phyloP scores from a whole-genome alignment of 2,888 invertebrate species.

The Noctua pronuba region DNA sequence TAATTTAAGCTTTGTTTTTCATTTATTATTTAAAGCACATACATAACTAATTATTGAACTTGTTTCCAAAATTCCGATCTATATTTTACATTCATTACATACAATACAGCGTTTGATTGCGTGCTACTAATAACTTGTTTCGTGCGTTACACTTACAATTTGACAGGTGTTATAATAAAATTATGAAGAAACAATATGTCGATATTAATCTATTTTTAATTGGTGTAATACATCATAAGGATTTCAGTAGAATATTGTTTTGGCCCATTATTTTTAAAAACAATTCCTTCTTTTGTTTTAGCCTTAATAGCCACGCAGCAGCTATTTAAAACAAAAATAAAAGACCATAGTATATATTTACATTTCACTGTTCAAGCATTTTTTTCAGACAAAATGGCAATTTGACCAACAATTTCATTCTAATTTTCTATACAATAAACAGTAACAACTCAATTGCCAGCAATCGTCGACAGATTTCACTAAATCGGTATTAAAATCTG shows the following conservation, averaged over 20 bases:
- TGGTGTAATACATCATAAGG: slow-evolving; percentile 52
- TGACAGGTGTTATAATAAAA: slow-evolving; percentile 64
- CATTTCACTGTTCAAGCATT: slow-evolving; percentile 8
- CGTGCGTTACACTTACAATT: slow-evolving; percentile 58
- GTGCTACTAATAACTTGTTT: slow-evolving; percentile 37
- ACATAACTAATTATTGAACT: background rate
- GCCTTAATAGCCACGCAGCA: slow-evolving; percentile 10
- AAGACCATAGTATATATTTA: slow-evolving; percentile 10
- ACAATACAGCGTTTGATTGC: slow-evolving; percentile 27
- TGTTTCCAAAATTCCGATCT: background rate
- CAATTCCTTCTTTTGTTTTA: slow-evolving; percentile 13
- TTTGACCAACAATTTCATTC: slow-evolving; percentile 28
- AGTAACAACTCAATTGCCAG: slow-evolving; percentile 42
- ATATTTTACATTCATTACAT: background rate
- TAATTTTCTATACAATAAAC: slow-evolving; percentile 53
- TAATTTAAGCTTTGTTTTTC: background rate
- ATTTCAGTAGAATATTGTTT: slow-evolving; percentile 33
- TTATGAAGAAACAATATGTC: slow-evolving; percentile 41
- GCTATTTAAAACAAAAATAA: slow-evolving; percentile 18
- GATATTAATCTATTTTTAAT: slow-evolving; percentile 58
- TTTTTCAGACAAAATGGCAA: slow-evolving; percentile 25
- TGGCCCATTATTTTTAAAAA: background rate
- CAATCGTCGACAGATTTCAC: slow-evolving; percentile 28
- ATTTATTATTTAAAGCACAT: background rate
- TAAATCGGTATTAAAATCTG: slow-evolving; percentile 42